phyloP scores from a whole-genome alignment of 35 echinoderm and acorn worm species.

The Stichopus chloronotus region DNA sequence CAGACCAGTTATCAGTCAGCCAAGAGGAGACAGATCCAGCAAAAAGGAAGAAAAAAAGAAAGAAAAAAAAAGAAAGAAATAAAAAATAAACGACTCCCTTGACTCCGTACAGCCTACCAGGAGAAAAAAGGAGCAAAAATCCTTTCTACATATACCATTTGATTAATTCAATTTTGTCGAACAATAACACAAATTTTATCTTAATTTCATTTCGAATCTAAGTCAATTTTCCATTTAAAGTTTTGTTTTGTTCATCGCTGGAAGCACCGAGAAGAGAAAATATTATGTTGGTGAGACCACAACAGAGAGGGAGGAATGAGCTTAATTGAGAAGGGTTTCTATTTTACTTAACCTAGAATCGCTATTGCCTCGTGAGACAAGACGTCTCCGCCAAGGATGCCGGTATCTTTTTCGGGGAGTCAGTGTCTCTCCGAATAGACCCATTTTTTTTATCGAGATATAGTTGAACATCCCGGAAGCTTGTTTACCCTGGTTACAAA shows the following conservation, averaged over 20 bases:
- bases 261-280: conserved; percentile 38
- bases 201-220: conserved; percentile 57
- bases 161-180: conserved; percentile 55
- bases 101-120: background rate
- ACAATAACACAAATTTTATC: conserved; percentile 57
- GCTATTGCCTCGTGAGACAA: conserved; percentile 21
- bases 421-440: conserved; percentile 22
- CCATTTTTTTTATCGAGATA: conserved; percentile 30
- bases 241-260: conserved; percentile 42
- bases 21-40: background rate
- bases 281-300: conserved; percentile 47
- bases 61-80: background rate
- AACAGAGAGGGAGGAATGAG: conserved; percentile 14
- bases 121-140: background rate
- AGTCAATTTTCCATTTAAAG: conserved; percentile 56
- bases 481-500: conserved; percentile 43
- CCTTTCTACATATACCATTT: conserved; percentile 30
- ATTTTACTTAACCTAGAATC: conserved; percentile 51
- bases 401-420: conserved; percentile 22
- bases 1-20: background rate
- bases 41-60: background rate
- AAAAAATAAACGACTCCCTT: background rate
- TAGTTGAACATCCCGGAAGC: background rate
- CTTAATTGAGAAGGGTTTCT: conserved; percentile 26
- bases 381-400: background rate